Evolutionary conservation across 2,113 vertebrate species (phyloP).

Genomic region (Ifrita kowaldi): DNA sequence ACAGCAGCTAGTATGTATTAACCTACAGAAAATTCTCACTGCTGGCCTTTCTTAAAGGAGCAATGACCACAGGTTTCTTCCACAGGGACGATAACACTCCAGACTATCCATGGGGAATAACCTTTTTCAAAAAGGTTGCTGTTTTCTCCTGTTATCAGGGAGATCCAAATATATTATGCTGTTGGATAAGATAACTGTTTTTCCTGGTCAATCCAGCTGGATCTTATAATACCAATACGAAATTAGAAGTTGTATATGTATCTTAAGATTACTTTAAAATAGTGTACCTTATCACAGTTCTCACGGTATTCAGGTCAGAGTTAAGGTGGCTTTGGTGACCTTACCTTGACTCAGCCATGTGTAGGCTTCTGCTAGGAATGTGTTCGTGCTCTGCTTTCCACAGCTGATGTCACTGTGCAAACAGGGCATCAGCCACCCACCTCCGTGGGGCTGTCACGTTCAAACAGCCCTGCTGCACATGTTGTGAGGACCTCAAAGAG

Average conservation of each 20-base stretch:
- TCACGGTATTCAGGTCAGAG: neutral
- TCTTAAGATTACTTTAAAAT: neutral
- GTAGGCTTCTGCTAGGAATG: neutral
- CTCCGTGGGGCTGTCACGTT: accelerated
- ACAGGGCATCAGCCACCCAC: accelerated
- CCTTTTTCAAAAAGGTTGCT: neutral
- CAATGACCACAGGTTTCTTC: neutral
- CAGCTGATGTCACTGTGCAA: neutral
- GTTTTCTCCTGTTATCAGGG: neutral
- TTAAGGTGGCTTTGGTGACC: neutral
- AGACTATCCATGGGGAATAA: neutral
- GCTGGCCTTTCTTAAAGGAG: neutral
- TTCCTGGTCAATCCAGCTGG: neutral
- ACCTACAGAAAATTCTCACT: neutral
- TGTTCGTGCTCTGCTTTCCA: neutral
- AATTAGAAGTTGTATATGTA: neutral
- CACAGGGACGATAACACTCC: neutral
- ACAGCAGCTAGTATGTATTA: neutral
- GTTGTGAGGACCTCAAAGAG: neutral
- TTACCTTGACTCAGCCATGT: accelerated
- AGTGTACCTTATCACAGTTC: neutral
- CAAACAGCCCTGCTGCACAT: neutral
- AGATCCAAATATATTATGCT: neutral
- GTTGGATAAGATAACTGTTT: neutral
- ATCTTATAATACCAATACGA: neutral